These are phyloP conservation scores for Macrosiphum euphorbiae DNA, from an alignment of 2,888 invertebrate species.

Conservation along the genomic window DNA sequence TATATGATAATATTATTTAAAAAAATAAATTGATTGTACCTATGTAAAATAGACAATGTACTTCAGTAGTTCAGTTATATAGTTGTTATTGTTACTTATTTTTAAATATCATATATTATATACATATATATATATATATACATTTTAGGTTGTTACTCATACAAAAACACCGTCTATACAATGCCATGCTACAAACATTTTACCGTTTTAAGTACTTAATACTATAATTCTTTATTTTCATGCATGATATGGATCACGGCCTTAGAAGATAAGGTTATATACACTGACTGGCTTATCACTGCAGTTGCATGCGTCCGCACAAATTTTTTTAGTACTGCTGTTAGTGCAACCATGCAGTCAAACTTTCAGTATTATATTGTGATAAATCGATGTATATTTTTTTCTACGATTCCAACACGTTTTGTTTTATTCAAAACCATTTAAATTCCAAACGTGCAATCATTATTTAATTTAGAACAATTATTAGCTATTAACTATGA, in stretches of 20 bases:
- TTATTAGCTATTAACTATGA: not conserved
- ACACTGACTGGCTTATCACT: not conserved
- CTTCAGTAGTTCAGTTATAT: not conserved
- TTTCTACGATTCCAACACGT: not conserved
- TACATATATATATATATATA: not conserved
- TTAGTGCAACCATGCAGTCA: not conserved
- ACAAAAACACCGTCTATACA: not conserved
- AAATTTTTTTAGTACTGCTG: not conserved
- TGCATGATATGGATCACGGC: conserved; percentile 9
- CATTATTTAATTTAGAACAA: not conserved
- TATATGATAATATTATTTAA: not conserved
- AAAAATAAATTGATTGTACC: not conserved
- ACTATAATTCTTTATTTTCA: not conserved
- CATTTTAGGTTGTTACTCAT: not conserved
- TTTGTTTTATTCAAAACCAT: not conserved
- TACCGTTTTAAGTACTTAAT: not conserved
- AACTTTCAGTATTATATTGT: not conserved
- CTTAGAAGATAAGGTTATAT: not conserved
- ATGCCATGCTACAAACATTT: not conserved
- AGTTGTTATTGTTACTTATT: not conserved
- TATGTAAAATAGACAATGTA: not conserved
- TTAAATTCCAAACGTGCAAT: not conserved
- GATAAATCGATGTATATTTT: not conserved
- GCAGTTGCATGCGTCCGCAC: not conserved
- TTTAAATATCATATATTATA: not conserved